Evolutionary conservation across 2,113 vertebrate species (phyloP), one percentile per base, ranked within the genome.

Genomic region (Hydrolagus affinis): DNA sequence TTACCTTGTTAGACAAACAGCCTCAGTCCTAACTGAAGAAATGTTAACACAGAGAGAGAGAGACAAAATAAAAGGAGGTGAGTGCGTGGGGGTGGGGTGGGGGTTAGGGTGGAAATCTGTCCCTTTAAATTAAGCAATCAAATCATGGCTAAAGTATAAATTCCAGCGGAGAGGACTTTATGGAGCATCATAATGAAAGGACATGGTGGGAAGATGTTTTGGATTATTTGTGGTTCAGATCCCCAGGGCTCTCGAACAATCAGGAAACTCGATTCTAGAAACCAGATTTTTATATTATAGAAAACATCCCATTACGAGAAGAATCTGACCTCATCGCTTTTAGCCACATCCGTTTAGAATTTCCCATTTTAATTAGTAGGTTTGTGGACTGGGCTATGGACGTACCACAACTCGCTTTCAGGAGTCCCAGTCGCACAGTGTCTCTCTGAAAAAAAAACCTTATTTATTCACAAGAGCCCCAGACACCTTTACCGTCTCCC

Each of bases 331-430:
- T 83, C 77, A 83, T 83, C 77, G 30, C 66, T 83, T 83, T 66
- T 83, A 83, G 62, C 60, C 77, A 83, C 77, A 66, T 83, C 77
- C 77, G 77, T 66, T 83, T 83, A 83, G 77, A 83, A 9, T 83
- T 83, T 83, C 77, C 77, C n/a, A 83, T 64, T 83, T 83, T 30
- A 83, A 66, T 83, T 30, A 62, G 66, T 83, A 30, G 77, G 77
- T 83, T 66, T 83, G 60, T n/a, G 62, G 77, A 83, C 77, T 25
- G 30, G 30, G 59, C 30, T 59, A 30, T 83, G 30, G 59, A n/a
- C 57, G 30, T 66, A 64, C 57, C 77, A 64, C 77, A 66, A 66
- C 57, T 8, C 66, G 77, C 77, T 62, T 83, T 66, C 15, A 83
- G 77, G 60, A 83, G 15, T 23, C 59, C 28, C 60, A 30, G 15